Evolutionary conservation across 2,888 invertebrate species (phyloP), one percentile per base, ranked within the genome.

Genomic region (Rugalucina vietnamica): DNA sequence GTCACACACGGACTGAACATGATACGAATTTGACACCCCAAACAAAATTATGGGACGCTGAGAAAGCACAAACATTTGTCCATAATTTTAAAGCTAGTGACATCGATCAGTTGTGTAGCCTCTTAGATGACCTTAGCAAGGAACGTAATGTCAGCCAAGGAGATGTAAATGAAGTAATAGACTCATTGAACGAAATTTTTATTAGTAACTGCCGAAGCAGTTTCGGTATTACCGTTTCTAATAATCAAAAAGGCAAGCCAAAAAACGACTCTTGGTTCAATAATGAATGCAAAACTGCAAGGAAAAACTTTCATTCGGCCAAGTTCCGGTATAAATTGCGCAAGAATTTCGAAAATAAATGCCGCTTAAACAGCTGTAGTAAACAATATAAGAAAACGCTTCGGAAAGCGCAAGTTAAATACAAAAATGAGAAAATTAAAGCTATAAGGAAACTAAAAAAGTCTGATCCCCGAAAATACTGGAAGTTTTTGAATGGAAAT

Each of bases 401-500:
- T 8, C 10, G 8, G 10, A 10, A 14, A 14, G 27, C 5, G n/a
- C 27, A 24, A n/a, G n/a, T 14, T 8, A 14, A 14, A 10, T 60
- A 14, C n/a, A 60, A 60, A 60, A 60, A 14, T 8, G 8, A 8
- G 8, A 27, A n/a, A 24, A 60, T 60, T 14, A 24, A n/a, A 60
- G 27, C 8, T 14, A 8, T 60, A 8, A 5, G 60, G 5, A 60
- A 60, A 27, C 8, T 60, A n/a, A 60, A 60, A 24, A 8, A 8
- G n/a, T n/a, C 60, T 60, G 27, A 27, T 14, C 60, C 60, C 12
- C n/a, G n/a, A 14, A n/a, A 60, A 21, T 60, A 14, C n/a, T 60
- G 60, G 60, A 60, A n/a, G n/a, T n/a, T 60, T 60, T 60, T 60
- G n/a, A 60, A 60, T 60, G 60, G 60, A 60, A 27, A 60, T 14